Percentiles rank a stretch among this genome's conserved stretches.
These are phyloP conservation scores for Chelonus formosanus DNA, from an alignment of 2,888 invertebrate species.

Conservation along the genomic window DNA sequence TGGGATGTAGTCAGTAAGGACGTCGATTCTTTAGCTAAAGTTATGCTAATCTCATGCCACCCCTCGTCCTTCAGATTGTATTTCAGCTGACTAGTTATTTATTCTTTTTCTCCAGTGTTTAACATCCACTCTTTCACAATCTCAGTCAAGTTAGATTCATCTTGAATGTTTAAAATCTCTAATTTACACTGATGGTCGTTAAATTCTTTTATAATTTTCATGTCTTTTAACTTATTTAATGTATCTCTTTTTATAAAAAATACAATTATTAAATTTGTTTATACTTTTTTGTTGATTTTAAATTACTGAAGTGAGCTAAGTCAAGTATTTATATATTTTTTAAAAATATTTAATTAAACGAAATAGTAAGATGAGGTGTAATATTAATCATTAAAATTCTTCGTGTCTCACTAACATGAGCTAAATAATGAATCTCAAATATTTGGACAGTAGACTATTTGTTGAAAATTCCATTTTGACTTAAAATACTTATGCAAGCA, in stretches of 20 bases:
- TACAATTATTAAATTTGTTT: not conserved
- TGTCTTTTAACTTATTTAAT: conserved; percentile 26
- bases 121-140: conserved; percentile 15
- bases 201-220: conserved; percentile 11
- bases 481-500: too few relatives aligned
- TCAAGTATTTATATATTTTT: too few relatives aligned
- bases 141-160: not conserved
- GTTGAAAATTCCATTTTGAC: too few relatives aligned
- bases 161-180: too few relatives aligned
- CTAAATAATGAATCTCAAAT: too few relatives aligned
- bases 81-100: conserved; percentile 19
- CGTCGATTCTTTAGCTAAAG: conserved; percentile 41
- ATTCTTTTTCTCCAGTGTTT: conserved; percentile 4
- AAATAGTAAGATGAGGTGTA: too few relatives aligned
- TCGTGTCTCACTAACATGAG: too few relatives aligned
- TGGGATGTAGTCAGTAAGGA: conserved; percentile 7
- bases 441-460: too few relatives aligned
- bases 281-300: not conserved
- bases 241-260: not conserved
- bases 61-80: conserved; percentile 30
- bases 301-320: too few relatives aligned
- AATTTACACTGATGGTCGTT: conserved; percentile 20
- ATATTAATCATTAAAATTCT: too few relatives aligned
- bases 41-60: conserved; percentile 44
- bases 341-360: too few relatives aligned